A percentile compares a stretch with the other conserved stretches of the same genome.
Conservation (phyloP, 2,113 vertebrate genomes). For the Turnix velox region DNA sequence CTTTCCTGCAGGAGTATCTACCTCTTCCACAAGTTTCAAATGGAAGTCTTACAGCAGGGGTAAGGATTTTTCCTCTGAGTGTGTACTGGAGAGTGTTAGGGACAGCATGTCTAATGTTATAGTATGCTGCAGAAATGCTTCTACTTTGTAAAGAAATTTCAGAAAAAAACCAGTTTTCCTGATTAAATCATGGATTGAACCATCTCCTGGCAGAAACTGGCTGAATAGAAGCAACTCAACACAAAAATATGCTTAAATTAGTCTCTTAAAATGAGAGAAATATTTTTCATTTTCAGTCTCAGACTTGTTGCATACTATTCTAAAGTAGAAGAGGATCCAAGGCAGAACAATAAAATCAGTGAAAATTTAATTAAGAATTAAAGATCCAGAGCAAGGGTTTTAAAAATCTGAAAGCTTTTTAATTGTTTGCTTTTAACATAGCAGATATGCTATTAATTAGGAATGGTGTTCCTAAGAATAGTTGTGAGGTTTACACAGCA, state of each 20-base stretch:
- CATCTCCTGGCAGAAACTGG: neutral
- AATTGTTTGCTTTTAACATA: neutral
- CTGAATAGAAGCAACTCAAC: neutral
- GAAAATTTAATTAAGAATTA: neutral
- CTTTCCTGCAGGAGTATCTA: fast-evolving
- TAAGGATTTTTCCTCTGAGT: neutral
- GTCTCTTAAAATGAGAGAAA: neutral
- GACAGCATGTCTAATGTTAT: neutral
- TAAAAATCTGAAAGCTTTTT: neutral
- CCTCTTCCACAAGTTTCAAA: fast-evolving
- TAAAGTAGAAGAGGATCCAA: neutral
- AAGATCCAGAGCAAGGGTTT: neutral
- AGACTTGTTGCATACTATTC: neutral
- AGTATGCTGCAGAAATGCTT: neutral
- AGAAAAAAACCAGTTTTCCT: neutral
- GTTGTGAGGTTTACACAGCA: neutral
- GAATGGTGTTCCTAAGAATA: neutral
- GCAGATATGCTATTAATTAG: neutral
- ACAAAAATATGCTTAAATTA: neutral
- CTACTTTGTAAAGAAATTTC: neutral
- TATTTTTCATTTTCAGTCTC: neutral
- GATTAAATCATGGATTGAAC: neutral
- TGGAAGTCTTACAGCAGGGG: fast-evolving
- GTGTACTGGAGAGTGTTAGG: neutral
- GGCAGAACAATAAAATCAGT: neutral